phyloP scores from a whole-genome alignment of 2,888 invertebrate genomes.

The Trachelus troglodyta region DNA sequence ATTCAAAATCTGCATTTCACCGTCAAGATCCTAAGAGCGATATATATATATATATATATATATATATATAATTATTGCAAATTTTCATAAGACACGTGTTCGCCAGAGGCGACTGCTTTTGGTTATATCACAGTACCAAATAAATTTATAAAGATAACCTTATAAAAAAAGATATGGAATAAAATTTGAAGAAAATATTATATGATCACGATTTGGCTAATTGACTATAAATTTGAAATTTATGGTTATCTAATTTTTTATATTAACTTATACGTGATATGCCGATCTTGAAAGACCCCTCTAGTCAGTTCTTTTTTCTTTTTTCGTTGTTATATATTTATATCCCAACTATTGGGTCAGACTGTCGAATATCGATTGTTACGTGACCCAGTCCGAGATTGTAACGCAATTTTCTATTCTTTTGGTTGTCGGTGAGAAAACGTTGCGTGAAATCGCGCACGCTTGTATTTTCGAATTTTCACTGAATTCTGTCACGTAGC shows the following conservation, averaged over 20 bases:
- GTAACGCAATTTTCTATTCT: not conserved
- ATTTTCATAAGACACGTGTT: not conserved
- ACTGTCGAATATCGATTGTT: not conserved
- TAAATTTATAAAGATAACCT: not conserved
- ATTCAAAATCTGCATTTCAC: too few species aligned
- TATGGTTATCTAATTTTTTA: not conserved
- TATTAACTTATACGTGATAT: too few species aligned
- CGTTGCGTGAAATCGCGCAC: not conserved
- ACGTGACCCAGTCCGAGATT: not conserved
- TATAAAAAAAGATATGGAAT: not conserved
- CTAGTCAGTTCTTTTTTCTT: too few species aligned
- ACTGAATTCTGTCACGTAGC: slow-evolving; percentile 4
- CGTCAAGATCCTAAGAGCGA: too few species aligned
- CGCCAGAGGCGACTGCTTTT: not conserved
- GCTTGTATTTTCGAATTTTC: not conserved
- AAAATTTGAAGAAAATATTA: not conserved
- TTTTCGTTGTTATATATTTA: not conserved
- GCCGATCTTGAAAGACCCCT: too few species aligned
- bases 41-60: too few species aligned
- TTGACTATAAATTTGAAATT: not conserved
- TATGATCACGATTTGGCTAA: not conserved
- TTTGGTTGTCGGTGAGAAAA: not conserved
- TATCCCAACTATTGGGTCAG: not conserved
- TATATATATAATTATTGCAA: not conserved
- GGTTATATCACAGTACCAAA: not conserved